These are phyloP conservation scores for Lasioglossum malachurum DNA, from an alignment of 2,888 invertebrate genomes.

Conservation along the genomic window DNA sequence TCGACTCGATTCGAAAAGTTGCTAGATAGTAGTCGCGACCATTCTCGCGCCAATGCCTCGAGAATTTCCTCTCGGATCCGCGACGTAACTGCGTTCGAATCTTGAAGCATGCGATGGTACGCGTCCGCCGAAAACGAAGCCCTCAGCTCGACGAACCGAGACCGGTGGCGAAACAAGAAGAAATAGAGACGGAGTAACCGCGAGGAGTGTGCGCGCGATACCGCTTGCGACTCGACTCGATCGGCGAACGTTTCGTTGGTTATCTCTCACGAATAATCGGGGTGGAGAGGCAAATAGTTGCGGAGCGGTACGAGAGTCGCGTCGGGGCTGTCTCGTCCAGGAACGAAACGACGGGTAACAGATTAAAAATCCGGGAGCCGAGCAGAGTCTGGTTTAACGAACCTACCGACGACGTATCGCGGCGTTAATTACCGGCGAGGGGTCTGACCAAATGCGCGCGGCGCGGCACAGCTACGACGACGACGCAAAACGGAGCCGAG, in stretches of 20 bases:
- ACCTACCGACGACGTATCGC: constrained; percentile 46
- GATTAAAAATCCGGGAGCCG: constrained; percentile 22
- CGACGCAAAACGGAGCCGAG: not conserved
- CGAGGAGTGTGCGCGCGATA: not conserved
- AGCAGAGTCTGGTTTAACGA: constrained; percentile 45
- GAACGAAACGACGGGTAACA: constrained; percentile 11
- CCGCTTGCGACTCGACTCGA: not conserved
- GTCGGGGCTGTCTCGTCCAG: constrained; percentile 10
- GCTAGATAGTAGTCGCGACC: not conserved
- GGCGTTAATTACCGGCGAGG: constrained; percentile 63
- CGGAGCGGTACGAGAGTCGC: not conserved
- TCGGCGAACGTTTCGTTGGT: not conserved
- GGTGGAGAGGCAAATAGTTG: not conserved
- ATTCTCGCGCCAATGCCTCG: not conserved
- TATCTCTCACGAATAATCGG: constrained; percentile 9
- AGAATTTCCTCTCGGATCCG: constrained; percentile 23
- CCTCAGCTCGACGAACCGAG: not conserved
- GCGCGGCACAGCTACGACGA: constrained; percentile 12
- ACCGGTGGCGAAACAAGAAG: not conserved
- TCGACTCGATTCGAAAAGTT: not conserved
- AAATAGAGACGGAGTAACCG: not conserved
- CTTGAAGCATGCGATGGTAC: not conserved
- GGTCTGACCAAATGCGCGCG: constrained; percentile 27
- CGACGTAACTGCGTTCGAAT: constrained; percentile 18
- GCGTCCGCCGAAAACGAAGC: not conserved